Conservation (phyloP, 2,888 invertebrate genomes). For the Podabrus alpinus region DNA sequence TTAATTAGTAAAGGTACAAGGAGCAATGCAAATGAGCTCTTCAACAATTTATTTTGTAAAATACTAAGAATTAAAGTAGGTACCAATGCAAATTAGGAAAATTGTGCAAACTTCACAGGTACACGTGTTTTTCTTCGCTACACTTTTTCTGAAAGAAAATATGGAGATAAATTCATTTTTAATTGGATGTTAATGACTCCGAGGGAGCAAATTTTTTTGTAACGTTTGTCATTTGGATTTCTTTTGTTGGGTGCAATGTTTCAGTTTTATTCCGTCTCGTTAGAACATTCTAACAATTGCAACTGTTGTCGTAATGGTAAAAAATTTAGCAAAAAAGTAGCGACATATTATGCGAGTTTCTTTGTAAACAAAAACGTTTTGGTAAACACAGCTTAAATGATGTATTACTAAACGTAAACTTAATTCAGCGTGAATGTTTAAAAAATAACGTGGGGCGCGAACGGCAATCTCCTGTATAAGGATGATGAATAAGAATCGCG, state of each 20-base stretch:
- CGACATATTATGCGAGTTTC: not conserved
- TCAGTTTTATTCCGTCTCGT: not conserved
- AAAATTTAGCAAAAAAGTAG: not conserved
- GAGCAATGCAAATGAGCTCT: constrained; percentile 14
- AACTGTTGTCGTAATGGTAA: not conserved
- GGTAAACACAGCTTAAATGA: not conserved
- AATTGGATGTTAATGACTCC: not conserved
- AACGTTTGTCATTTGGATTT: not conserved
- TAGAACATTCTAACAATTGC: not conserved
- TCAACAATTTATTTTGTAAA: not conserved
- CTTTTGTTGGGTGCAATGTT: not conserved
- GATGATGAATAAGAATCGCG: constrained; percentile 28
- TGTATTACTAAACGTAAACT: constrained; percentile 5
- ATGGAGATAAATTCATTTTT: not conserved
- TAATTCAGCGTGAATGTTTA: constrained; percentile 4
- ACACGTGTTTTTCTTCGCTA: not conserved
- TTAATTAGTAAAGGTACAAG: constrained; percentile 22
- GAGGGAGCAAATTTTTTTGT: not conserved
- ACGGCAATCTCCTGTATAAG: constrained; percentile 21
- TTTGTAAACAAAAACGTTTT: constrained; percentile 1
- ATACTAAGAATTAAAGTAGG: not conserved
- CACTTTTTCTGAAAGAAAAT: not conserved
- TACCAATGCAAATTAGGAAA: not conserved
- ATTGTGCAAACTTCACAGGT: not conserved
- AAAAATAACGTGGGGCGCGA: constrained; percentile 23